A percentile compares a stretch with the other conserved stretches of the same genome.
These are phyloP conservation scores for Lepidotrigona ventralis DNA, from an alignment of 1,140 invertebrate species.

Conservation along the genomic window DNA sequence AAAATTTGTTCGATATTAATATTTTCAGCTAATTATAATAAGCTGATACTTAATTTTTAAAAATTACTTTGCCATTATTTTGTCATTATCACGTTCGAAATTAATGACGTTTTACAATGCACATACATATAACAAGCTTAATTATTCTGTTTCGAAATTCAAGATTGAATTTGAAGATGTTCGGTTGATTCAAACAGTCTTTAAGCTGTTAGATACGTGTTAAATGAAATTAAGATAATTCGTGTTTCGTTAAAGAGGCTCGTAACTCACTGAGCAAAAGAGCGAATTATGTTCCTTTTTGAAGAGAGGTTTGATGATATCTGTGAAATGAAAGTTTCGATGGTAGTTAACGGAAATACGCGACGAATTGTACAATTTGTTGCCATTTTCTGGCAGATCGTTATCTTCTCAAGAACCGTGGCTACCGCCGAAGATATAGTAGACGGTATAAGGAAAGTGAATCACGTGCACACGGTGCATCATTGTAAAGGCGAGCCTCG, in stretches of 20 bases:
- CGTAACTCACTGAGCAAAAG: neutral
- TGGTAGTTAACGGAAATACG: neutral
- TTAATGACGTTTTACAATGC: neutral
- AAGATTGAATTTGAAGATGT: neutral
- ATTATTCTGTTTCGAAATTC: neutral
- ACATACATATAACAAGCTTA: neutral
- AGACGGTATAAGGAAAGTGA: slow-evolving; percentile 1
- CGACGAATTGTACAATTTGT: neutral
- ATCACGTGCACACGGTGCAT: neutral
- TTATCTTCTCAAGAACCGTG: neutral
- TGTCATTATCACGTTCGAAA: neutral
- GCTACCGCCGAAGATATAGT: neutral
- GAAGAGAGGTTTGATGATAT: neutral
- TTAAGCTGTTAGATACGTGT: too few species aligned
- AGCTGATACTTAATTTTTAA: neutral
- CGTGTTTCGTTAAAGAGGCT: neutral
- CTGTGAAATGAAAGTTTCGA: neutral
- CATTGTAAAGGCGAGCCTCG: neutral
- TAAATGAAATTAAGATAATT: neutral
- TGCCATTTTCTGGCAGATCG: neutral
- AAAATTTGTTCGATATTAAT: neutral
- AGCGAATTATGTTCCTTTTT: neutral
- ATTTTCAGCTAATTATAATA: neutral
- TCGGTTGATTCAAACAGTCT: too few species aligned
- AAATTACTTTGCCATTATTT: too few species aligned